These are phyloP conservation scores for Leptopilina boulardi DNA, from an alignment of 1,140 invertebrate genomes.

Conservation along the genomic window DNA sequence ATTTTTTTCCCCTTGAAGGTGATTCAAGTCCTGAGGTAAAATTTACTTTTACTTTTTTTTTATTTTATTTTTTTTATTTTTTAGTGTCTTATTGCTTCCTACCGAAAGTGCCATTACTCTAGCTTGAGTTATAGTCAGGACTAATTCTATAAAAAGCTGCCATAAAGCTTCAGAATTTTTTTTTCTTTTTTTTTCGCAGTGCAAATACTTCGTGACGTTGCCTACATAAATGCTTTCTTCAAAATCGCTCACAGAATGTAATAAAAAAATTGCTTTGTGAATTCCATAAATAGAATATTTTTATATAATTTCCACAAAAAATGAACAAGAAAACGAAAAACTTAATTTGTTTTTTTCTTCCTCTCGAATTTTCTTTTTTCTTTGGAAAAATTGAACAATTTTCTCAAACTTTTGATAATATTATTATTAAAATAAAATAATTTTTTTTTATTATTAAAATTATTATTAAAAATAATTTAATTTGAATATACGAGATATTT, in stretches of 20 bases:
- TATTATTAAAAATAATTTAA: no score
- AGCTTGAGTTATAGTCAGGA: neutral
- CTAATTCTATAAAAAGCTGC: slow-evolving; percentile 19
- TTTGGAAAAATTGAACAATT: no score
- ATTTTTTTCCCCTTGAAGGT: neutral
- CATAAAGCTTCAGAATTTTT: slow-evolving; percentile 12
- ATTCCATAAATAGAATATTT: slow-evolving; percentile 1
- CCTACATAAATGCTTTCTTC: neutral
- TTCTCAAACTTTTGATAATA: no score
- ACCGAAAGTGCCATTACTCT: slow-evolving; percentile 11
- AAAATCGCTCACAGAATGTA: neutral
- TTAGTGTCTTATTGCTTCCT: slow-evolving; percentile 1
- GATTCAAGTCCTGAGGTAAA: neutral
- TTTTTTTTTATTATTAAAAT: no score
- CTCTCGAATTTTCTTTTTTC: no score
- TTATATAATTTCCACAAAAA: neutral
- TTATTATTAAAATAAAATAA: no score
- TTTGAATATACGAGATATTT: no score
- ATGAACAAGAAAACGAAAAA: no score
- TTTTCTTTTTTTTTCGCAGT: no score
- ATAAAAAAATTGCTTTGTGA: slow-evolving; percentile 20
- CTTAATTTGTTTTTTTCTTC: no score
- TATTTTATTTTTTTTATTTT: neutral
- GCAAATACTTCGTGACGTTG: slow-evolving; percentile 1
- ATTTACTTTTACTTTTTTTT: no score